Evolutionary conservation across 2,113 vertebrate species (phyloP), one percentile per base, ranked within the genome.

Genomic region (Willisornis vidua): DNA sequence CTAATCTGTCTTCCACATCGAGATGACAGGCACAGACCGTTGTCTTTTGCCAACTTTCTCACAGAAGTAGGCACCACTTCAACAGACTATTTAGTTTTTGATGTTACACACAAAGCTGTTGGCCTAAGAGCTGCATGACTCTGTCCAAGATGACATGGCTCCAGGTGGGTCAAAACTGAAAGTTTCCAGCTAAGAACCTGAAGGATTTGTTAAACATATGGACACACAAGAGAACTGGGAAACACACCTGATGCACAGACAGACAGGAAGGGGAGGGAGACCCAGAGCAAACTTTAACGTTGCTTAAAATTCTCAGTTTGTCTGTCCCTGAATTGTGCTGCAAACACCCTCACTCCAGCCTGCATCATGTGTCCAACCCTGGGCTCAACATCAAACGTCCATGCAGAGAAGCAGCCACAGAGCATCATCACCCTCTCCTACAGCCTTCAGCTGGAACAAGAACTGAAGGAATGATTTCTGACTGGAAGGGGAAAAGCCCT

Each of bases 81-180:
- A 94, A 86, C 59, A 81, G 59, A 8, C 37, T 24, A 2, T 35
- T 75, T 88, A 52, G 73, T 41, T 61, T 17, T 17, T 0, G 14
- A 39, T 90, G 72, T 37, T 88, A 54, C 88, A 95, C 83, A 89
- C 52, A 57, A 72, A 86, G 93, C 83, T 78, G 61, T 4, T 95
- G 92, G 96, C 92, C 75, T 28, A 45, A 86, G 62, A 19, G 48
- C 73, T 31, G 45, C 90, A 85, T 61, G 52, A 54, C 35, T 90
- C 79, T 61, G 59, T 96, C 96, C 96, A 97, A 96, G 45, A 93
- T 95, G 83, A 95, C 89, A 94, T 37, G 5, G 94, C 74, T 97
- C 97, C 96, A 97, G 94, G 94, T 97, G 71, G 97, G 96, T 97
- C 96, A 97, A 37, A 72, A 86, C 93, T 85, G 73, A 92, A 89